A percentile compares a stretch with the other conserved stretches of the same genome.
Conservation (phyloP, 1,140 invertebrate species). For the Bursaphelenchus mucronatus region DNA sequence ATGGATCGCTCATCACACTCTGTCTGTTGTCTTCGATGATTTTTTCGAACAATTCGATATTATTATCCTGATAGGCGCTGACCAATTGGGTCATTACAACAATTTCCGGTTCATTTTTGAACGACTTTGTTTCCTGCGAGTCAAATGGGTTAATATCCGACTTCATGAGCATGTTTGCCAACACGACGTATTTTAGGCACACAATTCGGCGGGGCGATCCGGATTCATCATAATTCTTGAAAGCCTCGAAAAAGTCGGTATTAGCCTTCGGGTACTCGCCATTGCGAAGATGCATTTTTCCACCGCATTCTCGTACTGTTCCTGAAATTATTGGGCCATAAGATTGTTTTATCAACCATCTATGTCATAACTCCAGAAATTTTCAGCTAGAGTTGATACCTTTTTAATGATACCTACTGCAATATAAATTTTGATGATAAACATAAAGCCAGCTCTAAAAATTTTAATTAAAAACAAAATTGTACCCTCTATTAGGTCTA, state of each 20-base stretch:
- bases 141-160: constrained; percentile 99
- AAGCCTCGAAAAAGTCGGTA: constrained; percentile 99
- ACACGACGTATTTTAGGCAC: constrained; percentile 93
- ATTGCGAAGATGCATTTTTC: constrained; percentile 98
- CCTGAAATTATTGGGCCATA: no score
- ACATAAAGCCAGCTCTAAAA: no score
- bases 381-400: no score
- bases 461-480: no score
- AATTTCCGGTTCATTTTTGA: constrained; percentile 98
- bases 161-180: constrained; percentile 86
- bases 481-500: no score
- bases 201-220: constrained; percentile 93
- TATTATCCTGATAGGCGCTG: constrained; percentile 94
- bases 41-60: constrained; percentile 95
- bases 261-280: constrained; percentile 97
- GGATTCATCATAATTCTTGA: constrained; percentile 99
- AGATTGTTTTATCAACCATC: no score
- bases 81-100: constrained; percentile 98
- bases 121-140: constrained; percentile 98
- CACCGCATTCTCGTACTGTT: constrained; percentile 81
- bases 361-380: no score
- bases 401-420: no score
- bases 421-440: no score
- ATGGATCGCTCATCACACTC: constrained; percentile 98
- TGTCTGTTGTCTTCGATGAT: constrained; percentile 90